These are phyloP conservation scores for Eretmochelys imbricata DNA, from an alignment of 2,113 vertebrate genomes.

Conservation along the genomic window DNA sequence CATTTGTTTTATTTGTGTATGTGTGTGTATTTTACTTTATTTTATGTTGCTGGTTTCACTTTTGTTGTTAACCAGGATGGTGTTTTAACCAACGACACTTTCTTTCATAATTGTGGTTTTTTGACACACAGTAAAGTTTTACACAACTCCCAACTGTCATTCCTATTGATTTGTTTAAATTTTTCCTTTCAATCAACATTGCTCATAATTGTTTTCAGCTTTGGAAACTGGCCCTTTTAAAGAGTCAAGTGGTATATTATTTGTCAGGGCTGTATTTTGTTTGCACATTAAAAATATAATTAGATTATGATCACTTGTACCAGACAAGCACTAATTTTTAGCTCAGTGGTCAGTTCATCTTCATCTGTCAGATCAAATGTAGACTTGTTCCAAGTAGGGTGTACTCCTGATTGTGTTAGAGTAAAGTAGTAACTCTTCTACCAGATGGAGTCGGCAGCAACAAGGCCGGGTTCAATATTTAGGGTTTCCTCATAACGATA, in stretches of 20 bases:
- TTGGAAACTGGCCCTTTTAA: fast-evolving
- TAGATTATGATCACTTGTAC: fast-evolving
- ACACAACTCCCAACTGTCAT: background rate
- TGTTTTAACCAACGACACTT: background rate
- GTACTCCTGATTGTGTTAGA: background rate
- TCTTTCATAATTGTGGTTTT: background rate
- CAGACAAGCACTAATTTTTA: fast-evolving
- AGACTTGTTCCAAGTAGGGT: background rate
- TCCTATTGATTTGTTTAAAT: background rate
- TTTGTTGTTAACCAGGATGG: background rate
- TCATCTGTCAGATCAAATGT: fast-evolving
- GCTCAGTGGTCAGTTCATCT: background rate
- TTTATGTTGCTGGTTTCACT: background rate
- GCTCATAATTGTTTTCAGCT: fast-evolving
- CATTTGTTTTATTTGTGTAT: background rate
- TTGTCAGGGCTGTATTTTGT: fast-evolving
- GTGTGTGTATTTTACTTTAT: no score
- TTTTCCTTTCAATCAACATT: background rate
- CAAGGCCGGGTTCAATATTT: no score
- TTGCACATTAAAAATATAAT: background rate
- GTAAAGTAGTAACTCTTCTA: no score
- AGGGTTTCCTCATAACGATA: no score
- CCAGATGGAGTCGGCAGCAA: no score
- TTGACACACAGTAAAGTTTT: background rate
- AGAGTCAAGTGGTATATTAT: fast-evolving